These are phyloP conservation scores for Grus americana DNA, from an alignment of 2,113 vertebrate genomes.

Conservation along the genomic window DNA sequence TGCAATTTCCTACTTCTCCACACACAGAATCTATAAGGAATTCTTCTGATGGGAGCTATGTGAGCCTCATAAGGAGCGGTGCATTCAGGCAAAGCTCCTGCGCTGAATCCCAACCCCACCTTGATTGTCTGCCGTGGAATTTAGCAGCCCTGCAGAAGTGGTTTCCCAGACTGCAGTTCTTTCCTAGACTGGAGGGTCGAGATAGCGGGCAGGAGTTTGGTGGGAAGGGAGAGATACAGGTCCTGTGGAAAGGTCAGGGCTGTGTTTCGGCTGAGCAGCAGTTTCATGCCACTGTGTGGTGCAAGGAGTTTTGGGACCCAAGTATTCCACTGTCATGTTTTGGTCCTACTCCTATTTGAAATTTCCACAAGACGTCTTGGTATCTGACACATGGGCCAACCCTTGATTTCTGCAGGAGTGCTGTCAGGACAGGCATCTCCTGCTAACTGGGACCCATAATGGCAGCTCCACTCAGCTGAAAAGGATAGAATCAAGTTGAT, in stretches of 20 bases:
- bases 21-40: neutral
- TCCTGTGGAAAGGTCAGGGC: neutral
- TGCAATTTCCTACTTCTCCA: neutral
- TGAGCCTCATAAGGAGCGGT: neutral
- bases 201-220: neutral
- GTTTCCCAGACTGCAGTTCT: neutral
- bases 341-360: neutral
- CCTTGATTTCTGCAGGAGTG: neutral
- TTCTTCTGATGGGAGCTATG: neutral
- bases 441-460: neutral
- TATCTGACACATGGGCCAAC: neutral
- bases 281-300: neutral
- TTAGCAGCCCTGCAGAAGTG: neutral
- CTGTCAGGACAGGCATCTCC: neutral
- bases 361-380: neutral
- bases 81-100: neutral
- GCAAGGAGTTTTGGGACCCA: neutral
- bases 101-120: neutral
- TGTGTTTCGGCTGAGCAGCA: neutral
- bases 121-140: neutral
- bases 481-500: neutral
- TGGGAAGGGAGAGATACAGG: neutral
- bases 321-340: neutral
- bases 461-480: neutral
- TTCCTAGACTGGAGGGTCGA: neutral